A percentile compares a stretch with the other conserved stretches of the same genome.
Evolutionary conservation across 2,888 invertebrate species (phyloP).

Genomic region (Torymus texanus): DNA sequence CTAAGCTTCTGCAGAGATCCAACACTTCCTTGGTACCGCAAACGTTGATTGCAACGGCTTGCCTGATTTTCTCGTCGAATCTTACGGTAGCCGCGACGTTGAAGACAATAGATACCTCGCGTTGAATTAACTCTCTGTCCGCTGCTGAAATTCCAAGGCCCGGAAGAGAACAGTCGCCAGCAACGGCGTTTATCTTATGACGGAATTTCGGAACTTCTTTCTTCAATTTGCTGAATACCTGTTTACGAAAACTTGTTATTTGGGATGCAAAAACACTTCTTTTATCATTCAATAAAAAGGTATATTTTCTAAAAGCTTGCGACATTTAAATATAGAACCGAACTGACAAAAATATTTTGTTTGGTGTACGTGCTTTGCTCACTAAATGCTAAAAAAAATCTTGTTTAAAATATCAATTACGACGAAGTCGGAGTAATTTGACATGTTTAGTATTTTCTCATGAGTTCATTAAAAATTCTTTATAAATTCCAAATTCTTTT

Average conservation of each 20-base stretch:
- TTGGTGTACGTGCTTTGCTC: too few species aligned
- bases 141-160: conserved; percentile 80
- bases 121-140: conserved; percentile 79
- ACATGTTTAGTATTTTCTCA: too few species aligned
- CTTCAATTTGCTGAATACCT: conserved; percentile 78
- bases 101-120: conserved; percentile 83
- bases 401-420: too few species aligned
- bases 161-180: conserved; percentile 82
- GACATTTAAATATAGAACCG: too few species aligned
- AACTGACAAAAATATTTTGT: too few species aligned
- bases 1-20: conserved; percentile 83
- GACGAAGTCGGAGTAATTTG: too few species aligned
- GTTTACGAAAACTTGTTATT: conserved; percentile 24
- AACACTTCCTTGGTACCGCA: conserved; percentile 86
- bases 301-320: too few species aligned
- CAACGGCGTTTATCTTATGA: conserved; percentile 82
- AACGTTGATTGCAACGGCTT: conserved; percentile 88
- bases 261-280: too few species aligned
- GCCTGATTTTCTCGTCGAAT: conserved; percentile 88
- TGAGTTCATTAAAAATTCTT: too few species aligned
- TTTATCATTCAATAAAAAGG: too few species aligned
- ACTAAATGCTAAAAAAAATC: too few species aligned
- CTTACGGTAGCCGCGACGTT: conserved; percentile 95
- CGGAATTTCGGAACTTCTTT: conserved; percentile 78
- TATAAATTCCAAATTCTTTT: too few species aligned